Evolutionary conservation across 2,113 vertebrate species (phyloP).

Genomic region (Plotosus lineatus): DNA sequence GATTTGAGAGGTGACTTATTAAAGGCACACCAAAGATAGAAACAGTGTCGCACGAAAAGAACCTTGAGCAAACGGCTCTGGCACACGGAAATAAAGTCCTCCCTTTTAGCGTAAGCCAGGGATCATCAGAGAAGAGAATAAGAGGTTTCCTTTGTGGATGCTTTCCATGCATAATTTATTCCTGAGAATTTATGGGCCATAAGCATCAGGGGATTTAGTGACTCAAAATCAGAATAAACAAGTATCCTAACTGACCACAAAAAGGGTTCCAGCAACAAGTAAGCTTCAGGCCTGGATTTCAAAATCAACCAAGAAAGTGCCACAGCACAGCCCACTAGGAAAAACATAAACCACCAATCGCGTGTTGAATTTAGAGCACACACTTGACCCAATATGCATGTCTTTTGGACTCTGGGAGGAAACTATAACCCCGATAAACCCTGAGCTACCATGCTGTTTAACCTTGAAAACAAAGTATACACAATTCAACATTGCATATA

Average conservation of each 20-base stretch:
- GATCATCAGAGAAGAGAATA: neutral
- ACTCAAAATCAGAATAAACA: neutral
- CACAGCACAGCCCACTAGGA: too few species aligned
- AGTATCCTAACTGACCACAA: neutral
- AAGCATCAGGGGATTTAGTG: neutral
- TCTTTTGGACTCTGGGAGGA: too few species aligned
- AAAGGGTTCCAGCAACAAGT: neutral
- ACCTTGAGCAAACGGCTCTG: constrained; percentile 16
- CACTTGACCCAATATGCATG: too few species aligned
- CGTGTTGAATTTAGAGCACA: too few species aligned
- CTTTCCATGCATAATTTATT: constrained; percentile 1
- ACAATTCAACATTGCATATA: neutral
- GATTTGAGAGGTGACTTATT: constrained; percentile 28
- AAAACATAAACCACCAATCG: too few species aligned
- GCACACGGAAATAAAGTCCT: constrained; percentile 9
- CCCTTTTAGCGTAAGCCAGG: neutral
- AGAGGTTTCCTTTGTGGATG: neutral
- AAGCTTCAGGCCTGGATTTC: neutral
- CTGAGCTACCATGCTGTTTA: too few species aligned
- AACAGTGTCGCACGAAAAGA: constrained; percentile 19
- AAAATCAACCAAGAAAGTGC: too few species aligned
- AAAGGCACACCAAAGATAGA: constrained; percentile 32
- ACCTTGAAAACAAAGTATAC: neutral
- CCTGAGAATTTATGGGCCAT: neutral
- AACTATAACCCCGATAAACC: too few species aligned